Base-by-base conservation (phyloP, 2,888 invertebrate genomes). In the Exephanes ischioxanthus region DNA sequence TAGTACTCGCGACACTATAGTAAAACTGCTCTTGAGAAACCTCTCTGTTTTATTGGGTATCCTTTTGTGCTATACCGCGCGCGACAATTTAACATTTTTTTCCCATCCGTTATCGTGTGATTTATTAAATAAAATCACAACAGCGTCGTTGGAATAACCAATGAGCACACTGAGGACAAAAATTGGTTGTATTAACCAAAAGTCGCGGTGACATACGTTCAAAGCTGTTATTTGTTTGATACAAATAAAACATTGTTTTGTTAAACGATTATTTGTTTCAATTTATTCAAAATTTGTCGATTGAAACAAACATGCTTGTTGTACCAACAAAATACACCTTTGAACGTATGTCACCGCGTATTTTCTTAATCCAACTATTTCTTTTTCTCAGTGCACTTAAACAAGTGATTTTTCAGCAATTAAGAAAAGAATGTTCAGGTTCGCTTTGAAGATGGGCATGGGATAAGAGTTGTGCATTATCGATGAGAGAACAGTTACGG, bases 11-110 rank as follows among this genome's bases (percentile, higher is more conserved):
- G 45, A 70, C 80, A 53, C 75, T 70, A 80, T 75, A 53, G 75
- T 55, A 63, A 75, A 45, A 67, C 48, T 48, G 26, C 70, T 80
- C 63, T 80, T 14, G 22, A 70, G 75, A 55, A 76, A 22, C 84
- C 71, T 71, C 76, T 80, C 75, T 71, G 33, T 71, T 71, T 80
- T 66, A 76, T 67, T 58, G 68, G 61, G 66, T 61, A 30, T 68
- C 71, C 45, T 79, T 84, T 80, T 79, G 84, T 79, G 75, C 67
- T 48, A 22, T 76, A 68, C 73, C 72, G 83, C 77, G 11, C 30
- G 11, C 5, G 16, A 30, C 9, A 14, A 11, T 61, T 61, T 53
- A 30, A 53, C 41, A 55, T 76, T 76, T 76, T 66, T 41, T 76
- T 66, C 66, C 66, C 33, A 33, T 14, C 14, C 41, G 41, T 19